Evolutionary conservation across 1,140 invertebrate species (phyloP), one percentile per base, ranked within the genome.

Genomic region (Whitmania pigra): DNA sequence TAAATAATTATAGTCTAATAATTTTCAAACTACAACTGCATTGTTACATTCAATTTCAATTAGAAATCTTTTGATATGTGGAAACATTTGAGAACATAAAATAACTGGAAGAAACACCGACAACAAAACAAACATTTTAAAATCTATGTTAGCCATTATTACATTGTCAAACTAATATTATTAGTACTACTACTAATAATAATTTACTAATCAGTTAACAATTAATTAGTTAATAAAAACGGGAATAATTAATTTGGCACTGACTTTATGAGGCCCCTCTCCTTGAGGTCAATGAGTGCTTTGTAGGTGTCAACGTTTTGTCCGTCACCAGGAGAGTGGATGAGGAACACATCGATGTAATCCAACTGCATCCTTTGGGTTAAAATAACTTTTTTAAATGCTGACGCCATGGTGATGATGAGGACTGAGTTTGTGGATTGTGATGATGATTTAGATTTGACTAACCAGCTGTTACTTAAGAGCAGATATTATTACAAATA

Each of bases 261-360:
- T 43, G 60, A 77, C 76, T 73, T 76, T 69, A 79, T 74, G 9
- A 79, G 72, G 27, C 78, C 78, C 55, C 77, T 53, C 49, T 75
- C 63, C 73, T 78, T 75, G 11, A 79, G 73, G 71, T 79, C 76
- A 60, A 77, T 53, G 73, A 79, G 76, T 20, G 74, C 75, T 67
- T 78, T 75, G 67, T 80, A 80, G 0, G 77, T 77, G 53, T 79
- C 77, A 17, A 78, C n/a, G 27, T 74, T 75, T 25, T 73, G 73
- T 11, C 78, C 78, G 15, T 71, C 74, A 22, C 70, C 36, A 66
- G 79, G 79, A 22, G 69, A 67, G 73, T 80, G 79, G 63, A 80
- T 78, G 2, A 80, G 69, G 71, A 76, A 78, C 2, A 78, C 72
- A 71, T 80, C 79, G 40, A 80, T 71, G 73, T 79, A 80, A 27